Base-by-base conservation (phyloP, 2,888 invertebrate species). In the Bembecia ichneumoniformis region DNA sequence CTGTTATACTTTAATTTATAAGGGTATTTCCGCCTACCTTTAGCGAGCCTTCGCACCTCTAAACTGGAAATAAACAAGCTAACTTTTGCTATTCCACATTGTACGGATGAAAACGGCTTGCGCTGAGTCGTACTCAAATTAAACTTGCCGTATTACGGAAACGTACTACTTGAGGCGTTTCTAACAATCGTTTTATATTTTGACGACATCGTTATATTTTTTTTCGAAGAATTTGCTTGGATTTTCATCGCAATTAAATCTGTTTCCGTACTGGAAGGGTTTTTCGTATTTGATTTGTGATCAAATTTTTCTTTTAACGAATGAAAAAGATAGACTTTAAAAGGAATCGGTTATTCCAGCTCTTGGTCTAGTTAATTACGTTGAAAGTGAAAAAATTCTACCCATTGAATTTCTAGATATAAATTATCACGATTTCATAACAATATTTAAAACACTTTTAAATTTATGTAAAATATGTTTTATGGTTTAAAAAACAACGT, bases 51-150 rank as follows among this genome's bases (percentile, higher is more conserved):
- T 67, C 62, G 59, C 64, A 69, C 68, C 70, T 70, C 68, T 63
- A 65, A 49, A 53, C 70, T 72, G 71, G 70, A 66, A 70, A 79
- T 75, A 79, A 80, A 80, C 80, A 79, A 75, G 74, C 67, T 65
- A 78, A 80, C 77, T 80, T 79, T 77, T 65, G 67, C 74, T 72
- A 77, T 80, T 77, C 62, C 66, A 63, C 69, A 72, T 71, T 69
- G 67, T 66, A 74, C 53, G 56, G 60, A 55, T 51, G 55, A 60
- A 54, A 57, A 59, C 66, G 60, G 70, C 63, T 68, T 67, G 71
- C 70, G 67, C 66, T 64, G 63, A 61, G 58, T 59, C 60, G 59
- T 60, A 61, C 67, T 71, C 58, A 58, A 66, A 74, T 77, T 73
- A 73, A 72, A 71, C 66, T 72, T 72, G 67, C 63, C 63, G 63